A percentile compares a stretch with the other conserved stretches of the same genome.
Conservation (phyloP, 2,113 vertebrate genomes). For the Motacilla tschutschensis region DNA sequence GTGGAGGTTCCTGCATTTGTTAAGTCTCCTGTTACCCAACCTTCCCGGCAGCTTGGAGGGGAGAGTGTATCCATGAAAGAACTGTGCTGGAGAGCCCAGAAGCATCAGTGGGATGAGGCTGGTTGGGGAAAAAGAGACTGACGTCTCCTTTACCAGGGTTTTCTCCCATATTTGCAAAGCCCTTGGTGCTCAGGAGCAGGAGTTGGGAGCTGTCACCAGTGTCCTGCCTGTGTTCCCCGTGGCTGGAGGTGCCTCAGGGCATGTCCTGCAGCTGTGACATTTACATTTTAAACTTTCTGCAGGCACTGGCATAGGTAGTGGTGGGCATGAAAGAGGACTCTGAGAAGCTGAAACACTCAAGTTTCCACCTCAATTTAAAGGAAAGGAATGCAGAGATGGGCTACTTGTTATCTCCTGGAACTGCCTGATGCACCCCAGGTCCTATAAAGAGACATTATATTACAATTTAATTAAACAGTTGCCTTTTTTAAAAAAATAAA, state of each 20-base stretch:
- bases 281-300: too few species aligned
- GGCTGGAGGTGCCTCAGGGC: background rate
- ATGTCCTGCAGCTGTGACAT: background rate
- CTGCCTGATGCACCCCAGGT: background rate
- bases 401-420: background rate
- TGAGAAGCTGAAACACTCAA: background rate
- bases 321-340: background rate
- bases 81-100: background rate
- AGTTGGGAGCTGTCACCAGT: background rate
- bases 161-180: background rate
- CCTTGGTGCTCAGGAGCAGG: background rate
- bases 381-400: background rate
- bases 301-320: background rate
- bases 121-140: background rate
- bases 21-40: background rate
- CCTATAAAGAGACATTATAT: background rate
- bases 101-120: background rate
- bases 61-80: background rate
- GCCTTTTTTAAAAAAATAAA: background rate
- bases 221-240: too few species aligned
- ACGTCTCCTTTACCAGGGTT: background rate
- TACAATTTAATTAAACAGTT: background rate
- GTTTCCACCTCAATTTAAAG: background rate
- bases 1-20: slow-evolving; percentile 8
- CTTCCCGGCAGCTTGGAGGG: background rate